Evolutionary conservation across 2,113 vertebrate species (phyloP).

Genomic region (Bettongia penicillata): DNA sequence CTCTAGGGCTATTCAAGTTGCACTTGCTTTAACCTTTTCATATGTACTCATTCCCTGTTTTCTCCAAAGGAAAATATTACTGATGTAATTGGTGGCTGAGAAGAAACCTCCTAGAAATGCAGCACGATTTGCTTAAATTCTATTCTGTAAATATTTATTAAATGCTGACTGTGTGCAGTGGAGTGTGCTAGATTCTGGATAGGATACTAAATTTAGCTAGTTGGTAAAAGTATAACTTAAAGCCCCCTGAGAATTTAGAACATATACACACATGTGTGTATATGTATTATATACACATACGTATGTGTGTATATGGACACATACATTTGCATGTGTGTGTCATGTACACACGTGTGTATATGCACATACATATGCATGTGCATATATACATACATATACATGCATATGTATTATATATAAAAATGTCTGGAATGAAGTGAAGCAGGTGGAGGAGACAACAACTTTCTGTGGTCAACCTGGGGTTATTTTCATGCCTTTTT

Average conservation of each 20-base stretch:
- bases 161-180: background rate
- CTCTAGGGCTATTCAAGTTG: slow-evolving; percentile 56
- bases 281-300: no score
- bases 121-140: background rate
- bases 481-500: background rate
- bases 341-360: no score
- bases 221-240: background rate
- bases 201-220: background rate
- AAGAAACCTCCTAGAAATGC: background rate
- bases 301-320: no score
- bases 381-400: no score
- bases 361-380: no score
- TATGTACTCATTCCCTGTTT: slow-evolving; percentile 32
- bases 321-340: no score
- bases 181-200: background rate
- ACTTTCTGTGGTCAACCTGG: background rate
- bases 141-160: background rate
- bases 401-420: no score
- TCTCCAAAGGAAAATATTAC: slow-evolving; percentile 14
- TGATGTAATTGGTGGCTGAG: slow-evolving; percentile 19
- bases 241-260: background rate
- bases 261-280: no score
- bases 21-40: slow-evolving; percentile 26
- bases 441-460: background rate
- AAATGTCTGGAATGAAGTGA: background rate